Base-by-base conservation (phyloP, 2,797 vertebrate genomes). In the Eurystomus glaucurus region DNA sequence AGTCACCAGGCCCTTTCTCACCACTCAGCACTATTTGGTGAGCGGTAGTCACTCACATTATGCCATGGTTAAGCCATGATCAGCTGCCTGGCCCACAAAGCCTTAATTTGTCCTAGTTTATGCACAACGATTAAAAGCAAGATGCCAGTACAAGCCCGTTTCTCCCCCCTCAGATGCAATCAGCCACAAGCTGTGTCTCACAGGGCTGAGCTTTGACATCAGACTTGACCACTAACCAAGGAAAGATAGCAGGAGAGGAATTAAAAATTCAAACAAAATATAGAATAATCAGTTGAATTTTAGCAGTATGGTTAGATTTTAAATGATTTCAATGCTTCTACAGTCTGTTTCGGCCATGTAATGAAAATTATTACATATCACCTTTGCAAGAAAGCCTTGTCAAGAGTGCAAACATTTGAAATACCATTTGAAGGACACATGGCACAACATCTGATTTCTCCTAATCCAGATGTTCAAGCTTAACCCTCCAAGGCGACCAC, bases 161-260 rank as follows among this genome's bases (percentile, higher is more conserved):
- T 29, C 37, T 35, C n/a, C 39, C n/a, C 64, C 52, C 41, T 19
- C 46, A 45, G 71, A 64, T 13, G 62, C 83, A 87, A 95, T 95
- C 96, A 96, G 70, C 90, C 92, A 91, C 92, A 93, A 95, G 83
- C 94, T 95, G 88, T 89, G 62, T 72, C 66, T 79, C 60, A 65
- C 41, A 35, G 52, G 74, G 57, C 77, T 82, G 62, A 94, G 48
- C 74, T 70, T 66, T 0, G 1, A 79, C 88, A 85, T 50, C 45
- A 72, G 43, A 74, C 76, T 81, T 96, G 77, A 92, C 90, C 90
- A 86, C 58, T 60, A 76, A 84, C 72, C 66, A 79, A 69, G 39
- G 70, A 66, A 76, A 87, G 74, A 86, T 22, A 91, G 79, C 70
- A 76, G 78, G 90, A 92, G 55, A 88, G 35, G 18, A 90, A 89